Base-by-base conservation (phyloP, 2,113 vertebrate genomes). In the Tragelaphus strepsiceros region DNA sequence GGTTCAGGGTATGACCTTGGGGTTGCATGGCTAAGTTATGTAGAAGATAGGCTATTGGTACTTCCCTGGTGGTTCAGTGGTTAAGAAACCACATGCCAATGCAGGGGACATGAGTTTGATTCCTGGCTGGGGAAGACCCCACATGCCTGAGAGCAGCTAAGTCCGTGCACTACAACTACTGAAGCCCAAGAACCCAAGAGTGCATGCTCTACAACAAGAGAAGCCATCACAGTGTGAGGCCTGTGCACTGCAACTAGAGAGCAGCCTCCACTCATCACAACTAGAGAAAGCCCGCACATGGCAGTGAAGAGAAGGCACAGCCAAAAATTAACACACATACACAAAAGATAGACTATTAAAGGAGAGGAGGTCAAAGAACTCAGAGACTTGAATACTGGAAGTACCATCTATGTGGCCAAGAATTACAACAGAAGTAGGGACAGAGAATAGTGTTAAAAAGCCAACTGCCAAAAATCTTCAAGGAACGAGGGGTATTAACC, bases 381-480 rank as follows among this genome's bases (percentile, higher is more conserved):
- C n/a, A 84, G 46, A 90, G 56, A 5, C 12, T 85, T 78, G 54
- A 53, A 58, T 94, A 87, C 2, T 49, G 77, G 43, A 95, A 95
- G 58, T 21, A 59, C 77, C 81, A 82, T 80, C 22, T 91, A 21
- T 49, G 24, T 61, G 62, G 82, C 77, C 88, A 84, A 90, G n/a
- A 90, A 88, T 91, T 94, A 84, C 7, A 53, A 94, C 0, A 53
- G 16, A 82, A 96, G 78, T n/a, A 94, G 32, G 71, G 91, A 88
- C 56, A 80, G 30, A 91, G 35, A 86, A 43, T 49, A 84, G 90
- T 83, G 39, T 32, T 90, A 86, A 4, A 64, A 21, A 83, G 46
- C 54, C 80, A 91, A 71, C 10, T 49, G 71, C 35, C 91, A 97
- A 96, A 93, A 81, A 77, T 71, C 81, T 97, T 93, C 77, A 91